phyloP scores from a whole-genome alignment of 2,113 vertebrate genomes.

The Amblyopsis rosae region DNA sequence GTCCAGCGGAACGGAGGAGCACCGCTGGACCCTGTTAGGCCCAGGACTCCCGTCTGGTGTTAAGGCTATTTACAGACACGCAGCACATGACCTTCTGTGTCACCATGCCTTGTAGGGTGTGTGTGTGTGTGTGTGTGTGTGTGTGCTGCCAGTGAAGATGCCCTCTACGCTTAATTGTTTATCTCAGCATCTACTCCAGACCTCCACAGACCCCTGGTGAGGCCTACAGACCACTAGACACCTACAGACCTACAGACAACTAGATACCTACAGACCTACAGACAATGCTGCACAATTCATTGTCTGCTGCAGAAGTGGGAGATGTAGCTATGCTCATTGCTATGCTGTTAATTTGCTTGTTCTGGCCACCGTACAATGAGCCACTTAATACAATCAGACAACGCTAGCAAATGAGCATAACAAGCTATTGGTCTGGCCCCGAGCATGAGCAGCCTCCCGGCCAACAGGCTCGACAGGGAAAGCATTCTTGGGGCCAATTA shows the following conservation, averaged over 20 bases:
- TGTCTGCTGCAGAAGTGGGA: background rate
- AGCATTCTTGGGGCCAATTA: slow-evolving; percentile 69
- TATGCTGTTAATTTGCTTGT: slow-evolving; percentile 33
- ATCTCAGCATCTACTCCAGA: too few species aligned
- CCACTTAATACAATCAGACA: slow-evolving; percentile 31
- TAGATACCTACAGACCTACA: background rate
- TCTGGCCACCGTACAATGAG: slow-evolving; percentile 10
- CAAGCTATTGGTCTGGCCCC: slow-evolving; percentile 12
- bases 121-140: background rate
- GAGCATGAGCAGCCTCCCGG: slow-evolving; percentile 46
- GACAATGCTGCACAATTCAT: background rate
- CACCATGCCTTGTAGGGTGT: slow-evolving; percentile 44
- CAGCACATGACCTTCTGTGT: slow-evolving; percentile 71
- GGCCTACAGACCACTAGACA: too few species aligned
- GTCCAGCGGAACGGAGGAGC: slow-evolving; percentile 50
- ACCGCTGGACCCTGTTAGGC: slow-evolving; percentile 78
- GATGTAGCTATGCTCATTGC: slow-evolving; percentile 31
- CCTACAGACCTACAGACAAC: too few species aligned
- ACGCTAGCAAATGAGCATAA: slow-evolving; percentile 55
- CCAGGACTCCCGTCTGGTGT: slow-evolving; percentile 65
- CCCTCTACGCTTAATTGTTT: too few species aligned
- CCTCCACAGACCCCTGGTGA: too few species aligned
- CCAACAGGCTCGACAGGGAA: slow-evolving; percentile 53
- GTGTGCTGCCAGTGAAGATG: too few species aligned
- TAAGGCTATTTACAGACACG: slow-evolving; percentile 75